Conservation (phyloP, 2,797 vertebrate genomes). For the Graptemys geographica region DNA sequence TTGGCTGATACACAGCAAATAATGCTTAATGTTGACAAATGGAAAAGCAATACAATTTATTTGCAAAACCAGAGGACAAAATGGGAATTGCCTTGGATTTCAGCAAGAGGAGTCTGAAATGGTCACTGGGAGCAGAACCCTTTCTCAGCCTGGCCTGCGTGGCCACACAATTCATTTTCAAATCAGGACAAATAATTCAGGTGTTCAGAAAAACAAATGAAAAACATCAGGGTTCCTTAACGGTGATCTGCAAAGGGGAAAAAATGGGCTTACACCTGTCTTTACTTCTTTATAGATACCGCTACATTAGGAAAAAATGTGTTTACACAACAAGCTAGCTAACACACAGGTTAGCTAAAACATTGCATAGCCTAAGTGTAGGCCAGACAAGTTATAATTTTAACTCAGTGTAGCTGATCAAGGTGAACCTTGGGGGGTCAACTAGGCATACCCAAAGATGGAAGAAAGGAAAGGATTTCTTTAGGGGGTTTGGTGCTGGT, state of each 20-base stretch:
- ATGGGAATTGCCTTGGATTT: constrained; percentile 44
- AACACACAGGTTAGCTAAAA: not conserved
- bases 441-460: not conserved
- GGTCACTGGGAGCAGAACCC: not conserved
- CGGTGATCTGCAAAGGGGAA: not conserved
- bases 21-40: constrained; percentile 74
- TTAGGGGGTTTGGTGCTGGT: not conserved
- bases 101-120: constrained; percentile 28
- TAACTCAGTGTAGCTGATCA: not conserved
- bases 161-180: not conserved
- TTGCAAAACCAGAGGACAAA: constrained; percentile 33
- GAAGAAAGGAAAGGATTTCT: not conserved
- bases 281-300: not conserved
- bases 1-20: constrained; percentile 61
- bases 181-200: not conserved
- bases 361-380: not conserved
- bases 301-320: not conserved
- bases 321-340: not conserved
- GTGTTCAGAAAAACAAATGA: not conserved
- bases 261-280: not conserved
- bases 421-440: not conserved
- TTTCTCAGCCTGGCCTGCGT: not conserved
- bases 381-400: not conserved
- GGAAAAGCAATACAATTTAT: constrained; percentile 69
- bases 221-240: not conserved